Base-by-base conservation (phyloP, 1,140 invertebrate genomes). In the Drosophila jambulina region DNA sequence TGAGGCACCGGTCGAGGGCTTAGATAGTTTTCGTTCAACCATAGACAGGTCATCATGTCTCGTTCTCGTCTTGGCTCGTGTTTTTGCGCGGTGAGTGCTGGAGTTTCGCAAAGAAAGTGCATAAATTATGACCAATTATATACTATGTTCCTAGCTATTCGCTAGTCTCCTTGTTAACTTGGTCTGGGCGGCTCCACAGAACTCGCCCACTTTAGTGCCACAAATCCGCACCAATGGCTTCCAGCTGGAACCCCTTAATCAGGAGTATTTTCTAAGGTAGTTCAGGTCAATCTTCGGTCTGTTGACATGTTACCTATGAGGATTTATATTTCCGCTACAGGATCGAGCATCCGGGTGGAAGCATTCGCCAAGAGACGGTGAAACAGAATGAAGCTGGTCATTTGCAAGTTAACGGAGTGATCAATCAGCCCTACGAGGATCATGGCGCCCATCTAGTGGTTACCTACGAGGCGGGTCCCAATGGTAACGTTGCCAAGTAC, bases 401-500 rank as follows among this genome's bases (percentile, higher is more conserved):
- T 9, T 40, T 78, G 21, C n/a, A 68, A 10, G 62, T 82, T 0
- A 68, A n/a, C 3, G 80, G 80, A 3, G 17, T 48, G 4, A 49
- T 77, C 4, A 43, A 63, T 10, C 68, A 82, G 15, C 23, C 25
- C 2, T 82, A 61, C 21, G 29, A 34, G 15, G 65, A 78, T n/a
- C 56, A 75, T 2, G 42, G 25, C 10, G 40, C 36, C 25, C 27
- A 65, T 10, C 15, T 82, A 21, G 40, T 51, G 3, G 23, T 82
- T 15, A 62, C 53, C 32, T 82, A 82, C 15, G 62, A 68, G 45
- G 74, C 80, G 0, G 80, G 74, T 15, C 58, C 62, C 1, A 68
- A 82, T 36, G 80, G 80, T 15, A 82, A 82, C 38, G 53, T 74
- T 8, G 79, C 80, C 27, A 74, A 82, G 34, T 78, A 78, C 15